phyloP scores from a whole-genome alignment of 2,888 invertebrate species.

The Drosophila lacicola region DNA sequence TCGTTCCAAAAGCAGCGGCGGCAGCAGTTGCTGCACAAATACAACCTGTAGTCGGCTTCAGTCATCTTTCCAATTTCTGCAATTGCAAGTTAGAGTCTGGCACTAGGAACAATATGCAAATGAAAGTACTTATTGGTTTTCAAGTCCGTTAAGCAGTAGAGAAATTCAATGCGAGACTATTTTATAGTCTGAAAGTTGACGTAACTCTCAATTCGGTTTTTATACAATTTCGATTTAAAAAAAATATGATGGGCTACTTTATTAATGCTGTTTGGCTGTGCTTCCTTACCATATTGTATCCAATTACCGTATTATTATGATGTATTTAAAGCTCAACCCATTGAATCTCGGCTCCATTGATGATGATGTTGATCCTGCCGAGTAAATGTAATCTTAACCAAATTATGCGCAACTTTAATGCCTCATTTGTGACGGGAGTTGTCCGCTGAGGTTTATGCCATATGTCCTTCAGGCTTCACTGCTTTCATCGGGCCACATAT shows the following conservation, averaged over 20 bases:
- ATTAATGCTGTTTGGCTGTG: not conserved
- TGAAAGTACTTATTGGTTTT: not conserved
- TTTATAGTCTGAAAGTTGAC: not conserved
- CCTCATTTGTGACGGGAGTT: slow-evolving; percentile 45
- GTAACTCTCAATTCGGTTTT: not conserved
- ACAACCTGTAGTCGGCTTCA: slow-evolving; percentile 17
- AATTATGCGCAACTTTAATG: slow-evolving; percentile 57
- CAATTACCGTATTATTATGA: slow-evolving; percentile 30
- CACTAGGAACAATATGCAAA: not conserved
- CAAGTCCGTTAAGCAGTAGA: not conserved
- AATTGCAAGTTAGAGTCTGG: not conserved
- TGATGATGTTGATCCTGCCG: not conserved
- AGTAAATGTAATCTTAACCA: slow-evolving; percentile 56
- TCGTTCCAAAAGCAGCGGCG: slow-evolving; percentile 45
- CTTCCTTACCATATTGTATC: slow-evolving; percentile 5
- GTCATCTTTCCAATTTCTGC: slow-evolving; percentile 6
- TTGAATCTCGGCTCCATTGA: slow-evolving; percentile 6
- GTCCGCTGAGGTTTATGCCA: slow-evolving; percentile 33
- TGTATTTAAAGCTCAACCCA: slow-evolving; percentile 10
- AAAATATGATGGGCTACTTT: not conserved
- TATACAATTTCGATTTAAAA: not conserved
- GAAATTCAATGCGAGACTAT: not conserved
- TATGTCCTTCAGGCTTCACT: slow-evolving; percentile 26
- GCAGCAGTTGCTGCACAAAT: slow-evolving; percentile 51
- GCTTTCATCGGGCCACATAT: slow-evolving; percentile 31